phyloP scores from a whole-genome alignment of 2,113 vertebrate species.

The Puffinus mauretanicus region DNA sequence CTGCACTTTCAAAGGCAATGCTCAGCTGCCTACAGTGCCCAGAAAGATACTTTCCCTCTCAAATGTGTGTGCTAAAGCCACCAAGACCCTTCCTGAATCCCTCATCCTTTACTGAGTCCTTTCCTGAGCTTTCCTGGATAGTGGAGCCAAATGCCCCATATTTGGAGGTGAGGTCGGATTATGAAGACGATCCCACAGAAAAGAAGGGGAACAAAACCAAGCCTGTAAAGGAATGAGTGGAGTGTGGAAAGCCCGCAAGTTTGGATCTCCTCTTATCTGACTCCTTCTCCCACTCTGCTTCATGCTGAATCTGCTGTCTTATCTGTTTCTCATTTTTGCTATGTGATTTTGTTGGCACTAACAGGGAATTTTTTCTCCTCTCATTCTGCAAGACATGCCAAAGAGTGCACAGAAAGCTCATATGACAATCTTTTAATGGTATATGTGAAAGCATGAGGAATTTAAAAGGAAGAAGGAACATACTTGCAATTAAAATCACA shows the following conservation, averaged over 20 bases:
- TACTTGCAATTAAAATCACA: conserved; percentile 61
- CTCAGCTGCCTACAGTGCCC: not conserved
- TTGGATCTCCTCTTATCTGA: not conserved
- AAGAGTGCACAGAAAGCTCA: conserved; percentile 8
- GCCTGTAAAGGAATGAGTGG: not conserved
- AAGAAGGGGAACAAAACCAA: not conserved
- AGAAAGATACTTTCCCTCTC: not conserved
- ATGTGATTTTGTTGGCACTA: conserved; percentile 47
- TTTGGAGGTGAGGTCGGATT: not conserved
- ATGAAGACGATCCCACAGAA: not conserved
- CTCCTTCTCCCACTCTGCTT: not conserved
- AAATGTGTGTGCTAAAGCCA: not conserved
- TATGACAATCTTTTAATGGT: conserved; percentile 30
- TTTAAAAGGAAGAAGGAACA: conserved; percentile 29
- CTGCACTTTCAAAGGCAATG: not conserved
- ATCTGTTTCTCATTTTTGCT: conserved; percentile 53
- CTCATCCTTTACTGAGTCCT: not conserved
- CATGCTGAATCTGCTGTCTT: conserved; percentile 28
- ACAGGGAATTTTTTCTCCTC: not conserved
- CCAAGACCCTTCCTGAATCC: not conserved
- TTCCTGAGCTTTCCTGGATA: not conserved
- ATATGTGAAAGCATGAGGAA: conserved; percentile 22
- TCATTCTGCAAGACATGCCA: conserved; percentile 33
- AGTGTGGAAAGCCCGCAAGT: not conserved
- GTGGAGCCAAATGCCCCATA: not conserved